phyloP scores from a whole-genome alignment of 2,797 vertebrate species.

The Xenopus petersii region DNA sequence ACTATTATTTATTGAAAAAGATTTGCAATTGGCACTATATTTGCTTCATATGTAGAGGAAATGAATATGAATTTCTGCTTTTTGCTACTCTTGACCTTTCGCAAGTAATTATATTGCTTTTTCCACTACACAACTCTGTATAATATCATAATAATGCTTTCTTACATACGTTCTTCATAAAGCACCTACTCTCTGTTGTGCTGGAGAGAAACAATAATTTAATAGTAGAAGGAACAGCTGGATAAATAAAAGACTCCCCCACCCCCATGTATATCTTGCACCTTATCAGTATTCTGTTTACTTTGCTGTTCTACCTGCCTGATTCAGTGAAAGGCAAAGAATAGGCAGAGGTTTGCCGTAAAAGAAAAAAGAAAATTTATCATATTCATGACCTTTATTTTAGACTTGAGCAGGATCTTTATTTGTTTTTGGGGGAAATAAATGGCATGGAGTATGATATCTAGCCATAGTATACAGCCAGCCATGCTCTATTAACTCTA shows the following conservation, averaged over 20 bases:
- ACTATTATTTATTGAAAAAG: no score
- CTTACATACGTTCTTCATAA: background rate
- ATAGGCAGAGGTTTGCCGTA: no score
- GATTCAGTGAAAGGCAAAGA: no score
- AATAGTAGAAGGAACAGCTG: background rate
- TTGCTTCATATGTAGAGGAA: no score
- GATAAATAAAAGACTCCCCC: background rate
- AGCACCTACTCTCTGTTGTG: background rate
- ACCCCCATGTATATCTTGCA: background rate
- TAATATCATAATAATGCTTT: background rate
- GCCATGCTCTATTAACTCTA: no score
- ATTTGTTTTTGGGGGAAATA: no score
- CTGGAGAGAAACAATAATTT: background rate
- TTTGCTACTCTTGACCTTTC: conserved; percentile 18
- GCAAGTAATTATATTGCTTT: conserved; percentile 10
- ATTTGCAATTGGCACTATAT: no score
- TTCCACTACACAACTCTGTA: background rate
- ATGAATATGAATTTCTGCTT: background rate
- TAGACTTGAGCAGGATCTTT: no score
- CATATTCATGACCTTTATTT: no score
- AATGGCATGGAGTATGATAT: no score
- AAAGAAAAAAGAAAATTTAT: no score
- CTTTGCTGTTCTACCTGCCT: background rate
- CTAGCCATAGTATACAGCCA: no score
- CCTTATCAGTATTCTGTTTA: background rate